Conservation (phyloP, 2,113 vertebrate species). For the Cyphomyrus discorhynchus region DNA sequence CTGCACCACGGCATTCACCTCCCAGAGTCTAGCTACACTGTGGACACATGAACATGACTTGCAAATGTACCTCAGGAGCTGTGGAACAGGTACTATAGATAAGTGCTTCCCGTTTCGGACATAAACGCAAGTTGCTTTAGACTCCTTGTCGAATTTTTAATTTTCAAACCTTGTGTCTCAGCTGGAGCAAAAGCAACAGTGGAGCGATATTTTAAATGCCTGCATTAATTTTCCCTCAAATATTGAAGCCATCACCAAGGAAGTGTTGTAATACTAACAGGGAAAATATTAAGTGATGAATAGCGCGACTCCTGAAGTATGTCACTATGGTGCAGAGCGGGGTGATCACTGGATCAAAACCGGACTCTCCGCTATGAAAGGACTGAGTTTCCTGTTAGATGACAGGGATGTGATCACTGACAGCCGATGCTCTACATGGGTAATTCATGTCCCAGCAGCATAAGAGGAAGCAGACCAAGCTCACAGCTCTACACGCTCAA, state of each 20-base stretch:
- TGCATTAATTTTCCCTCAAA: background rate
- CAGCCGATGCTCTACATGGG: background rate
- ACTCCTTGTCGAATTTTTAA: background rate
- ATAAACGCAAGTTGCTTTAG: background rate
- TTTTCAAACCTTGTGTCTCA: background rate
- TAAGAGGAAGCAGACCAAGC: background rate
- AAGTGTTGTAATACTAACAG: background rate
- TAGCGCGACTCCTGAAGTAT: background rate
- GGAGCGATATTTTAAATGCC: background rate
- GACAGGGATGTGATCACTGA: background rate
- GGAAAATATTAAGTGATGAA: background rate
- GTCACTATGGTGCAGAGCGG: background rate
- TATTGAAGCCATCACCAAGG: background rate
- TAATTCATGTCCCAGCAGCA: background rate
- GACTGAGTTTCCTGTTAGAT: background rate
- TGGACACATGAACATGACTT: background rate
- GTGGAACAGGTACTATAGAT: no score
- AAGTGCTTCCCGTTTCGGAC: background rate
- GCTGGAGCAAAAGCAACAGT: background rate
- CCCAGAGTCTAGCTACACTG: background rate
- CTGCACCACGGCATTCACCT: background rate
- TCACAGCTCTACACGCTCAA: slow-evolving; percentile 15
- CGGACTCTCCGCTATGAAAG: background rate
- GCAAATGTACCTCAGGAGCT: background rate
- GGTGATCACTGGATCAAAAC: background rate